Conservation (phyloP, 2,888 invertebrate species). For the Pterostichus madidus region DNA sequence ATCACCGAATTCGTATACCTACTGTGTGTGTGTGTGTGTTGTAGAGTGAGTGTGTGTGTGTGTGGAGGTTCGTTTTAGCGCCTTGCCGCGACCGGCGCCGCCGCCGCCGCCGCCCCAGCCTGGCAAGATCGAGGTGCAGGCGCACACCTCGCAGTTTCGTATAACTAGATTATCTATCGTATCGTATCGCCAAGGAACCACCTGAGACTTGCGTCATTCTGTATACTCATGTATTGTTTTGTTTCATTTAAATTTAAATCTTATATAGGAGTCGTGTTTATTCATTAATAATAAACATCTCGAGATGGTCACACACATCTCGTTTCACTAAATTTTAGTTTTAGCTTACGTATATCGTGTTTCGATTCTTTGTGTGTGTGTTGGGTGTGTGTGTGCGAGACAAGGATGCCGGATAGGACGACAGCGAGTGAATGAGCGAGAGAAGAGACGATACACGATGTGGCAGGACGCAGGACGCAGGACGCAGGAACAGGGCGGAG, state of each 20-base stretch:
- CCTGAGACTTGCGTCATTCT: conserved; percentile 78
- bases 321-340: conserved; percentile 72
- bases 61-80: conserved; percentile 58
- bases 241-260: conserved; percentile 47
- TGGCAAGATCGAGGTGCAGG: conserved; percentile 14
- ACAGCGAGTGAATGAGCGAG: conserved; percentile 11
- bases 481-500: conserved; percentile 63
- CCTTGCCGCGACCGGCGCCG: conserved; percentile 32
- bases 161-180: conserved; percentile 48
- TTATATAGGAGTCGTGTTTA: conserved; percentile 59
- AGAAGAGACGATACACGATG: neutral
- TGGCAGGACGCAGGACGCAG: conserved; percentile 67
- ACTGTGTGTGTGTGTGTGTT: conserved; percentile 72
- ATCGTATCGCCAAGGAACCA: conserved; percentile 70
- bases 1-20: conserved; percentile 76
- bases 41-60: conserved; percentile 40
- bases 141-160: conserved; percentile 33
- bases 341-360: conserved; percentile 78
- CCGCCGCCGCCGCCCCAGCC: conserved; percentile 46
- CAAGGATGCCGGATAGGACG: conserved; percentile 38
- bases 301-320: no score
- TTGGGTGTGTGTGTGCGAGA: conserved; percentile 44
- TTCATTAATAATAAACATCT: conserved; percentile 51
- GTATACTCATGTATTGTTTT: conserved; percentile 77
- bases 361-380: conserved; percentile 65